Base-by-base conservation (phyloP, 2,113 vertebrate species). In the Serinus canaria region DNA sequence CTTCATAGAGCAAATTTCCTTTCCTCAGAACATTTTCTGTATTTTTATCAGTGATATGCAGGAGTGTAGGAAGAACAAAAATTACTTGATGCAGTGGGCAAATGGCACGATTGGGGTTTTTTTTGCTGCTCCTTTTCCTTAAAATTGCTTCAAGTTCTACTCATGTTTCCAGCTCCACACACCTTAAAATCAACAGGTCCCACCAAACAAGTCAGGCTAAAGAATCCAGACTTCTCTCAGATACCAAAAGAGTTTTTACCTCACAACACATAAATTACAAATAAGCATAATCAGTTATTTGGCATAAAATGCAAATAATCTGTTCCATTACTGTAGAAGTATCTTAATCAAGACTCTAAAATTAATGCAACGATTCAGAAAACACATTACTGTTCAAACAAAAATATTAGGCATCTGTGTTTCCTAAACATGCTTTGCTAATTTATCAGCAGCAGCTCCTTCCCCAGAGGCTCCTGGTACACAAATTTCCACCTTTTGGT, bases 341-440 rank as follows among this genome's bases (percentile, higher is more conserved):
- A 68, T 25, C 68, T 89, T 82, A 68, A 62, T 78, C 56, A 92
- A 83, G 83, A 58, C 33, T 79, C 77, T 62, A 93, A 86, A 78
- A 94, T 74, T 80, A 86, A 84, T 56, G 39, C 81, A 44, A 47
- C 52, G 73, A 91, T 92, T 95, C 79, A 88, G 76, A 87, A 81
- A 90, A 80, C 70, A 83, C 49, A 64, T 72, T 90, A 72, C 78
- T 83, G 28, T 66, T 93, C 75, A 89, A 83, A 87, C 69, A 89
- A 87, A 95, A 85, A 88, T 87, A 88, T 73, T 60, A 82, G 60
- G 76, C 75, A 85, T 93, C 92, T 95, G 89, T 87, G 82, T 90
- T 90, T 91, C 90, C 67, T 68, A 88, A 86, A 79, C 87, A 83
- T 3, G 23, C 31, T 79, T 90, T 77, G 70, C 64, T 77, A 69